phyloP scores from a whole-genome alignment of 2,113 vertebrate species.

The Tychaedon coryphoeus region DNA sequence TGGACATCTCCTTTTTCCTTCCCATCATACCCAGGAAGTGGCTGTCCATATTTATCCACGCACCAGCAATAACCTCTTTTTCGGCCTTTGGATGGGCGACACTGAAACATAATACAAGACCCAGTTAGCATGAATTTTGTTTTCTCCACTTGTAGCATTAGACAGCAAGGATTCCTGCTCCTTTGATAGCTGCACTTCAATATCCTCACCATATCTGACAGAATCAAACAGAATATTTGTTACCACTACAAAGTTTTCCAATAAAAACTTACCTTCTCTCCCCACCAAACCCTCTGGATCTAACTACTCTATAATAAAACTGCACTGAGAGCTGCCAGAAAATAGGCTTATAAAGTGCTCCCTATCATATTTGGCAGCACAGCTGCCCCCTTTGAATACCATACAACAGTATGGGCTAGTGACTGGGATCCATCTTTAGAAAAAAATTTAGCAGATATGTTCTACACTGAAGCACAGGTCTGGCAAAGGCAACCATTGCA shows the following conservation, averaged over 20 bases:
- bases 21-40: constrained; percentile 81
- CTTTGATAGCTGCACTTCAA: neutral
- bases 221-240: neutral
- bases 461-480: neutral
- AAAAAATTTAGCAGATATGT: neutral
- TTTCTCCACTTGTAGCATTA: neutral
- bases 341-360: neutral
- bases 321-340: neutral
- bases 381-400: neutral
- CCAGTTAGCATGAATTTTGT: neutral
- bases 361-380: neutral
- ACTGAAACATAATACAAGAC: constrained; percentile 71
- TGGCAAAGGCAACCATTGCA: neutral
- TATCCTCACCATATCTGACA: neutral
- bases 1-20: constrained; percentile 83
- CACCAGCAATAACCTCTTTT: constrained; percentile 96
- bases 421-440: neutral
- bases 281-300: neutral
- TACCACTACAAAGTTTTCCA: neutral
- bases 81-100: constrained; percentile 91
- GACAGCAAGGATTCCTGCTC: neutral
- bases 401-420: neutral
- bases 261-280: neutral
- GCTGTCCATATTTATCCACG: constrained; percentile 93
- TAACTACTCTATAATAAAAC: neutral